These are phyloP conservation scores for Synanthedon andrenaeformis DNA, from an alignment of 2,888 invertebrate genomes.

Conservation along the genomic window DNA sequence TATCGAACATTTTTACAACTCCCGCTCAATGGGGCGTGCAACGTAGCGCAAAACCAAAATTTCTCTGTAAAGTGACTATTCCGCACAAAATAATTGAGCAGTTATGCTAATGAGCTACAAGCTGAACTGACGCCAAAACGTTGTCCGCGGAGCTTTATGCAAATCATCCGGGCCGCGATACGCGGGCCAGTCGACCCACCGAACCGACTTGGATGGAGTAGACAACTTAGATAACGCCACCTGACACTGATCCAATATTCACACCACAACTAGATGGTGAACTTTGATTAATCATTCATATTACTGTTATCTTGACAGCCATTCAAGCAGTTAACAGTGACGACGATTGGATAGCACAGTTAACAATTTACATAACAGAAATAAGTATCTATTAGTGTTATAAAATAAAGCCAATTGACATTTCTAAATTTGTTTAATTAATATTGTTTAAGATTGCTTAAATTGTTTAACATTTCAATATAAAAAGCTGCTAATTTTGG, in stretches of 20 bases:
- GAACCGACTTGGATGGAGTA: background rate
- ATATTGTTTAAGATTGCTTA: too few species aligned
- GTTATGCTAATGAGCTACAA: slow-evolving; percentile 63
- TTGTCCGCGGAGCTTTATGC: slow-evolving; percentile 58
- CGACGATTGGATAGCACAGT: too few species aligned
- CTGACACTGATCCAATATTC: background rate
- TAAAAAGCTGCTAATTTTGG: too few species aligned
- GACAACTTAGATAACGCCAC: background rate
- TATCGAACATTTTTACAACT: slow-evolving; percentile 4
- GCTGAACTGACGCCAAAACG: slow-evolving; percentile 59
- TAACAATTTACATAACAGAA: too few species aligned
- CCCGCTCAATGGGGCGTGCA: slow-evolving; percentile 27
- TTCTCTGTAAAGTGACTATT: slow-evolving; percentile 57
- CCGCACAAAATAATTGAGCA: slow-evolving; percentile 63
- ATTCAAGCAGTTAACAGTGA: too few species aligned
- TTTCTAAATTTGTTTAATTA: too few species aligned
- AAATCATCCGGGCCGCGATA: slow-evolving; percentile 32
- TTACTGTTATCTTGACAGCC: too few species aligned
- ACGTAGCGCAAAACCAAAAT: slow-evolving; percentile 46
- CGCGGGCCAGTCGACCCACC: background rate
- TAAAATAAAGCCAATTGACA: too few species aligned
- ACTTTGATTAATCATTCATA: background rate
- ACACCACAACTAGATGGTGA: background rate
- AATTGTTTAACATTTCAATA: too few species aligned
- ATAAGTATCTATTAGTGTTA: too few species aligned